Conservation (phyloP, 2,797 vertebrate species). For the Eupleurogrammus muticus region DNA sequence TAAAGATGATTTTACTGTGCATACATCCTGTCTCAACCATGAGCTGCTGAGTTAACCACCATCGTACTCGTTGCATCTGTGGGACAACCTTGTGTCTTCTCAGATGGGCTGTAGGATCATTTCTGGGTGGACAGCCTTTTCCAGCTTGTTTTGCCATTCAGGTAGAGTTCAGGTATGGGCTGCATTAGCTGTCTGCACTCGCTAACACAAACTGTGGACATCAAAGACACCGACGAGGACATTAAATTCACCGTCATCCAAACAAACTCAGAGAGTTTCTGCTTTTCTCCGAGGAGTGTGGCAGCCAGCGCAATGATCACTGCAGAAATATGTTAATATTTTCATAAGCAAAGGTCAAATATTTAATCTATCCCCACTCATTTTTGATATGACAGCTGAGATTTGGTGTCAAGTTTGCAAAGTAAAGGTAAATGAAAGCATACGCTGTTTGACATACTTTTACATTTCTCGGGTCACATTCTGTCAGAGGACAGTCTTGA, state of each 20-base stretch:
- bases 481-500: slow-evolving; percentile 40
- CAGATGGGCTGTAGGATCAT: slow-evolving; percentile 21
- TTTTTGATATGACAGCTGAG: slow-evolving; percentile 72
- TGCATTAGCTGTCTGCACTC: slow-evolving; percentile 62
- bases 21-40: background rate
- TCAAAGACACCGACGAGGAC: slow-evolving; percentile 62
- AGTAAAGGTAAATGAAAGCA: slow-evolving; percentile 68
- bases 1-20: background rate
- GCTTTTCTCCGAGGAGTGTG: slow-evolving; percentile 50
- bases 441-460: slow-evolving; percentile 60
- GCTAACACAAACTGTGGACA: slow-evolving; percentile 58
- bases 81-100: slow-evolving; percentile 22
- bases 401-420: slow-evolving; percentile 63
- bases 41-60: background rate
- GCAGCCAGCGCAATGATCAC: slow-evolving; percentile 68
- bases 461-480: slow-evolving; percentile 45
- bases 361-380: slow-evolving; percentile 73
- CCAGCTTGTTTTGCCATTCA: slow-evolving; percentile 62
- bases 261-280: slow-evolving; percentile 64
- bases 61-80: too few species aligned
- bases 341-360: slow-evolving; percentile 78
- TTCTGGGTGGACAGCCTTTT: slow-evolving; percentile 45
- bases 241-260: slow-evolving; percentile 56
- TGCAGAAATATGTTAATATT: slow-evolving; percentile 83
- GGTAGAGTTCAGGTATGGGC: slow-evolving; percentile 67